Evolutionary conservation across 2,888 invertebrate species (phyloP), one percentile per base, ranked within the genome.

Genomic region (Zhuqinia jingwanae): DNA sequence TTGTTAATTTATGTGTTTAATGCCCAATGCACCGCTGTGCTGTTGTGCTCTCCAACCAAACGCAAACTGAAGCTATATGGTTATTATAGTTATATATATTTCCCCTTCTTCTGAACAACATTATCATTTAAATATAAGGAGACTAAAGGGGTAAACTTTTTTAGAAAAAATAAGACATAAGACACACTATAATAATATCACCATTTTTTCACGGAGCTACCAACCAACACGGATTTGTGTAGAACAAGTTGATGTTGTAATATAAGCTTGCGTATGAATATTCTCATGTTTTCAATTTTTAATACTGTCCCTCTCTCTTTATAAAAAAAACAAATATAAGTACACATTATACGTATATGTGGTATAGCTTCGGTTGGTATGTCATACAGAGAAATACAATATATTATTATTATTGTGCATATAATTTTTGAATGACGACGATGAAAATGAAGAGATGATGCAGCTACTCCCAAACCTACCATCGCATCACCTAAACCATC

Each of bases 251-350:
- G n/a, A n/a, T n/a, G n/a, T n/a, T n/a, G n/a, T n/a, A n/a, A n/a
- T n/a, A n/a, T n/a, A n/a, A n/a, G n/a, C n/a, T n/a, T n/a, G n/a
- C n/a, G n/a, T n/a, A n/a, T n/a, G n/a, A n/a, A n/a, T n/a, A n/a
- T n/a, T n/a, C 13, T 15, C 60, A 60, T 27, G 27, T 60, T 60
- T 60, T 27, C 10, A 60, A 25, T 58, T 25, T 58, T 58, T 60
- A 11, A 27, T n/a, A n/a, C n/a, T n/a, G n/a, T n/a, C n/a, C n/a
- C n/a, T 60, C 25, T 13, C 60, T 22, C 22, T 27, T 15, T 60
- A 11, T 10, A n/a, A n/a, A n/a, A n/a, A n/a, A n/a, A n/a, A n/a
- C n/a, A n/a, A n/a, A n/a, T n/a, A n/a, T n/a, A n/a, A n/a, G n/a
- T n/a, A n/a, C 22, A 1, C 17, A 6, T 17, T 53, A 5, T 53